Conservation (phyloP, 2,888 invertebrate species). For the Falcaria lacertinaria region DNA sequence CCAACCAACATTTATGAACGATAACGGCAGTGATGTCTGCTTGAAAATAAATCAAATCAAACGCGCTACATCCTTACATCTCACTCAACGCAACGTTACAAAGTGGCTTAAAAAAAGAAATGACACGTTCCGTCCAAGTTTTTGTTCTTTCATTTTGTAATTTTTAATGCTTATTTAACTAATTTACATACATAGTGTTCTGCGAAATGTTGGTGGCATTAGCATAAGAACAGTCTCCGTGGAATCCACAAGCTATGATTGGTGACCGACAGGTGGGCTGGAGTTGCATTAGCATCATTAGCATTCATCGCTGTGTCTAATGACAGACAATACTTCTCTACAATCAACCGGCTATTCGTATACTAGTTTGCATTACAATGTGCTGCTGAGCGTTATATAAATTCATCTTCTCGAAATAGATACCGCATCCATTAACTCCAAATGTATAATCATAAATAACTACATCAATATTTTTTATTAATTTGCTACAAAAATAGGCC, state of each 20-base stretch:
- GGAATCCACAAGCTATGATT: conserved; percentile 11
- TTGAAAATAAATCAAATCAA: background rate
- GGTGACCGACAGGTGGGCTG: conserved; percentile 15
- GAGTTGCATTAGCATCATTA: conserved; percentile 12
- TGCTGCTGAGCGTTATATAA: too few relatives aligned
- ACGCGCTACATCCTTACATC: background rate
- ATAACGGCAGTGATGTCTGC: background rate
- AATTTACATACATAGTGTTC: conserved; percentile 70
- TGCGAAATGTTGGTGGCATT: conserved; percentile 49
- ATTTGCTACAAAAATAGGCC: too few relatives aligned
- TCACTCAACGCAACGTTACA: conserved; percentile 10
- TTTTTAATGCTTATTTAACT: conserved; percentile 53
- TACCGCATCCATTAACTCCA: too few relatives aligned
- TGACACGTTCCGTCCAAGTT: conserved; percentile 30
- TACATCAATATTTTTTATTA: too few relatives aligned
- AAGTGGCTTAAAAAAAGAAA: conserved; percentile 25
- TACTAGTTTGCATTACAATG: too few relatives aligned
- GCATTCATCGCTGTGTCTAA: conserved; percentile 6
- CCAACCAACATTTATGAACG: background rate
- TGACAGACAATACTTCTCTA: background rate
- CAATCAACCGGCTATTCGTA: background rate
- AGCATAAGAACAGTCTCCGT: conserved; percentile 38
- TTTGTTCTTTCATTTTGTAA: conserved; percentile 28
- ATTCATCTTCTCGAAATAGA: too few relatives aligned
- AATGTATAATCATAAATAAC: too few relatives aligned